Percentiles rank a stretch among this genome's conserved stretches.
Conservation (phyloP, 2,113 vertebrate species). For the Ascaphus truei region DNA sequence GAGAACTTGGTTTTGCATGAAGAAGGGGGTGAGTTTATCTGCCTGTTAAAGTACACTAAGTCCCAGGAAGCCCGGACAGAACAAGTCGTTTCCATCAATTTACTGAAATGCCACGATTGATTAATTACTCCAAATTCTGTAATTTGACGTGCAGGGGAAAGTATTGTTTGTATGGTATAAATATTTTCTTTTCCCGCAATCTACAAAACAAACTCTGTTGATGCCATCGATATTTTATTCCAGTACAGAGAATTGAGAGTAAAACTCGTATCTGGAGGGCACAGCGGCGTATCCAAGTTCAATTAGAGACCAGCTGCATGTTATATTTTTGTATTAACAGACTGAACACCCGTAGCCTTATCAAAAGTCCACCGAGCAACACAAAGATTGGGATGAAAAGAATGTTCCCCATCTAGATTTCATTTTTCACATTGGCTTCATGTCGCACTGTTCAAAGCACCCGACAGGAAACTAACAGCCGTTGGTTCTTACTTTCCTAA, state of each 20-base stretch:
- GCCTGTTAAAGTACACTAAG: too few relatives aligned
- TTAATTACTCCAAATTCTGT: neutral
- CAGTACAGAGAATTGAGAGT: neutral
- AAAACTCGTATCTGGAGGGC: neutral
- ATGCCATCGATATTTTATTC: neutral
- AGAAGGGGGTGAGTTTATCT: too few relatives aligned
- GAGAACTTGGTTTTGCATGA: too few relatives aligned
- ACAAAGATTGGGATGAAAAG: neutral
- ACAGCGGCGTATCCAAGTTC: neutral
- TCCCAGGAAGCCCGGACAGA: too few relatives aligned
- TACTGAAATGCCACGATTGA: neutral
- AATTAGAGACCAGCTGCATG: neutral
- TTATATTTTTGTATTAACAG: too few relatives aligned
- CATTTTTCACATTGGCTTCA: slow-evolving; percentile 31
- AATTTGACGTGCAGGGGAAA: neutral
- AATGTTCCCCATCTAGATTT: neutral
- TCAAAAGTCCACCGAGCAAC: too few relatives aligned
- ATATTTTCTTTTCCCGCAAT: neutral
- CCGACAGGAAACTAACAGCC: slow-evolving; percentile 2
- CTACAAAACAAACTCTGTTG: neutral
- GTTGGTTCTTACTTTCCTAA: slow-evolving; percentile 16
- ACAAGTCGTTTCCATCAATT: neutral
- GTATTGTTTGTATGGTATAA: neutral
- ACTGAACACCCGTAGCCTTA: too few relatives aligned
- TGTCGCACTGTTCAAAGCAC: slow-evolving; percentile 18